Percentiles rank a stretch among this genome's conserved stretches.
Conservation (phyloP, 2,797 vertebrate species). For the Sebastes nivosus region DNA sequence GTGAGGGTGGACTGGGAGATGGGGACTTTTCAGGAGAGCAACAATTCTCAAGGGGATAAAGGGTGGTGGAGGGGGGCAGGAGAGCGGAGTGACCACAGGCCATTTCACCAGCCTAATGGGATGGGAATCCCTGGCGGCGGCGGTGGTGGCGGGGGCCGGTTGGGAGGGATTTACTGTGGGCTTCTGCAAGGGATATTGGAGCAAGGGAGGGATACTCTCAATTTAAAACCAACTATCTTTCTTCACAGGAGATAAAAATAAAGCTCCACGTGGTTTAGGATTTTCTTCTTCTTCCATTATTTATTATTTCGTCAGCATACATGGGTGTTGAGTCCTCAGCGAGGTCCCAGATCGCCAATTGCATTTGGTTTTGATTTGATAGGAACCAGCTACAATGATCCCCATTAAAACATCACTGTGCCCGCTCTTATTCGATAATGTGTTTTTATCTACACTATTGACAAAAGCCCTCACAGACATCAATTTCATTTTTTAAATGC, state of each 20-base stretch:
- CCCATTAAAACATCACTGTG: conserved; percentile 12
- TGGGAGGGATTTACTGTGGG: conserved; percentile 51
- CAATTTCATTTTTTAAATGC: background rate
- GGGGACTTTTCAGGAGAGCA: conserved; percentile 30
- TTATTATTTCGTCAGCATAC: background rate
- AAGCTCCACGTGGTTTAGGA: background rate
- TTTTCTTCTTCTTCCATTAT: conserved; percentile 41
- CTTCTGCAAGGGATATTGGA: conserved; percentile 22
- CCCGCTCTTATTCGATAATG: conserved; percentile 29
- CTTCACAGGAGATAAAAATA: conserved; percentile 1
- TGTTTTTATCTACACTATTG: conserved; percentile 15
- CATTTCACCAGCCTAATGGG: conserved; percentile 64
- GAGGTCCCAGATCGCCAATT: background rate
- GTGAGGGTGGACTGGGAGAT: background rate
- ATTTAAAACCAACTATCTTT: conserved; percentile 44
- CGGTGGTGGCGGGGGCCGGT: background rate
- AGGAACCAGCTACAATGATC: conserved; percentile 10
- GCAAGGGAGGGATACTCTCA: conserved; percentile 29
- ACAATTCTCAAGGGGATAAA: conserved; percentile 27
- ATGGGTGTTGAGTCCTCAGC: background rate
- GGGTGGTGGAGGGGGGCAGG: background rate
- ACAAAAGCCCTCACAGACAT: conserved; percentile 4
- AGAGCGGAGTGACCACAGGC: conserved; percentile 45
- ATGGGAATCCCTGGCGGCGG: conserved; percentile 62
- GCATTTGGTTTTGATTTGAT: conserved; percentile 15